Percentiles rank a stretch among this genome's conserved stretches.
Evolutionary conservation across 2,888 invertebrate genomes (phyloP).

Genomic region (Torymus texanus): DNA sequence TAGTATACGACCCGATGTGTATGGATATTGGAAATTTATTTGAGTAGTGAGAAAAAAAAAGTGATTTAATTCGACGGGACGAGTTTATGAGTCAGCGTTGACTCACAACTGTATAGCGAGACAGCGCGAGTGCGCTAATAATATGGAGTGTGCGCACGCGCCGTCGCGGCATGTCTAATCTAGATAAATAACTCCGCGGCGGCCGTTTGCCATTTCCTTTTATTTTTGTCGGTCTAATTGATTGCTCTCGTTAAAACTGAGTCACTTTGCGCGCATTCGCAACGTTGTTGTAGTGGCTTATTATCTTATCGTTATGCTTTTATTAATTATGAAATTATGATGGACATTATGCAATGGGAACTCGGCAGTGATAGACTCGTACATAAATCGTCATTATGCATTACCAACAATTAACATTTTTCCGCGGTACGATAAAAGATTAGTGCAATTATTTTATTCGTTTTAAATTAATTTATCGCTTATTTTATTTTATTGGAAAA

Average conservation of each 20-base stretch:
- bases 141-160: neutral
- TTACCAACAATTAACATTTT: neutral
- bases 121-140: constrained; percentile 1
- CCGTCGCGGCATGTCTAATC: constrained; percentile 13
- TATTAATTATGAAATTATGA: constrained; percentile 35
- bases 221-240: constrained; percentile 16
- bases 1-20: too few species aligned
- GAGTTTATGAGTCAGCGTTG: constrained; percentile 24
- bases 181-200: constrained; percentile 10
- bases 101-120: neutral
- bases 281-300: constrained; percentile 1
- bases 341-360: constrained; percentile 30
- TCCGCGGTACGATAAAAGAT: neutral
- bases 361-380: neutral
- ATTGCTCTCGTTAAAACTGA: constrained; percentile 39
- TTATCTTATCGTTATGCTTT: constrained; percentile 29
- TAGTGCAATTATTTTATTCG: neutral
- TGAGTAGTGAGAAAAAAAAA: neutral
- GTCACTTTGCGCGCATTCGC: constrained; percentile 35
- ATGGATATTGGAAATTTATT: neutral
- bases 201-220: constrained; percentile 6
- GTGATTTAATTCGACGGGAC: constrained; percentile 16
- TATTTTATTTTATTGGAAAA: neutral
- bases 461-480: constrained; percentile 9
- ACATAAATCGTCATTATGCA: neutral